Percentiles rank a stretch among this genome's conserved stretches.
Evolutionary conservation across 2,797 vertebrate species (phyloP).

Genomic region (Danio kyathit): DNA sequence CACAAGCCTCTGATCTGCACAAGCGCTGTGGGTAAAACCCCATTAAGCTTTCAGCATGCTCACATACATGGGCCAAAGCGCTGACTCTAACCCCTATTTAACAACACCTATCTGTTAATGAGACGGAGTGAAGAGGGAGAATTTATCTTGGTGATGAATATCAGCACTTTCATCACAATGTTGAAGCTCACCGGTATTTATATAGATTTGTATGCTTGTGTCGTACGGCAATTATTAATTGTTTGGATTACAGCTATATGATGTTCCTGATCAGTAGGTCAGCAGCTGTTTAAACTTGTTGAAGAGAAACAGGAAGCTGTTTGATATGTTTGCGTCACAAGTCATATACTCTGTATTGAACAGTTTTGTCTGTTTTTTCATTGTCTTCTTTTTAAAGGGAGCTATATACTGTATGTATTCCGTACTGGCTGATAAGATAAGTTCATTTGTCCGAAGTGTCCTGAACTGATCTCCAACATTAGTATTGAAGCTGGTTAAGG

Average conservation of each 20-base stretch:
- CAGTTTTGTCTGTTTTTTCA: slow-evolving; percentile 45
- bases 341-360: slow-evolving; percentile 57
- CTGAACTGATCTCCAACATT: no score
- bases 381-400: neutral
- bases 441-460: no score
- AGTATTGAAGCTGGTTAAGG: no score
- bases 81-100: slow-evolving; percentile 5
- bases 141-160: neutral
- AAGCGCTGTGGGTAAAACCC: neutral
- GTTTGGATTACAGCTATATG: slow-evolving; percentile 19
- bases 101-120: slow-evolving; percentile 22
- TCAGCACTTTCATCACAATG: neutral
- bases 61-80: slow-evolving; percentile 7
- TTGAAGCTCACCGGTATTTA: neutral
- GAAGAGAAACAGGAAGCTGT: slow-evolving; percentile 67
- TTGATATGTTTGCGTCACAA: slow-evolving; percentile 44
- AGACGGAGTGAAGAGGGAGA: neutral
- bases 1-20: neutral
- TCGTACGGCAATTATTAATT: neutral
- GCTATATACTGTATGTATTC: no score
- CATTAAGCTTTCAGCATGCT: slow-evolving; percentile 14
- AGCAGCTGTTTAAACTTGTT: slow-evolving; percentile 38
- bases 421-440: no score
- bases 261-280: neutral
- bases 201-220: neutral